Conservation (phyloP, 2,888 invertebrate genomes). For the Orthonevra nobilis region DNA sequence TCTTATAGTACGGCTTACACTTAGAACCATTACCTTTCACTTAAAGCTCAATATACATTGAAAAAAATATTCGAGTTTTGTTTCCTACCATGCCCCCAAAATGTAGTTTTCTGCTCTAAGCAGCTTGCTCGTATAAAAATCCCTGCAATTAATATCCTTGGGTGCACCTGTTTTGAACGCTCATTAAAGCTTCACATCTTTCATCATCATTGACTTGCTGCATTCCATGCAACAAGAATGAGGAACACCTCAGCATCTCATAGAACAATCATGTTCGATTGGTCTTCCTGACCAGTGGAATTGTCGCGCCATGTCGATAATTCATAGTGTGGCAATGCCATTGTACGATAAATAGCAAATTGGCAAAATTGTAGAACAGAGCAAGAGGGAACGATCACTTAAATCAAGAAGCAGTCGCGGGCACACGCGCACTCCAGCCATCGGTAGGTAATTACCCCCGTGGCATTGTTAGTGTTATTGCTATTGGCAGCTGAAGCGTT, state of each 20-base stretch:
- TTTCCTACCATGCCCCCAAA: too few species aligned
- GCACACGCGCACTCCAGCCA: not conserved
- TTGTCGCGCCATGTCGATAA: constrained; percentile 48
- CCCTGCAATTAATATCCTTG: too few species aligned
- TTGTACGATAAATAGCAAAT: constrained; percentile 46
- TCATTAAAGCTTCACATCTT: too few species aligned
- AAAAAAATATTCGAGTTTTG: too few species aligned
- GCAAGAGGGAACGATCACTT: constrained; percentile 11
- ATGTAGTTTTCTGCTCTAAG: too few species aligned
- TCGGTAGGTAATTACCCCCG: constrained; percentile 39
- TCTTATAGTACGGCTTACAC: too few species aligned
- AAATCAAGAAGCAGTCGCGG: not conserved
- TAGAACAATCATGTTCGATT: constrained; percentile 1
- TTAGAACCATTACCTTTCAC: too few species aligned
- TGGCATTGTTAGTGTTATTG: constrained; percentile 37
- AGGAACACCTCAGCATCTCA: constrained; percentile 3
- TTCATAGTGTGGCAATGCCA: constrained; percentile 46
- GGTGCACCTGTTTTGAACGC: too few species aligned
- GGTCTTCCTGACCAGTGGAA: constrained; percentile 3
- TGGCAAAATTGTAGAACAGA: constrained; percentile 30
- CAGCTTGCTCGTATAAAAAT: too few species aligned
- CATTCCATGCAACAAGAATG: constrained; percentile 6
- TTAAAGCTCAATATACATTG: too few species aligned
- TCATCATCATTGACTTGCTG: too few species aligned
- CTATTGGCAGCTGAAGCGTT: constrained; percentile 30